phyloP scores from a whole-genome alignment of 2,888 invertebrate genomes.

The Zygaena filipendulae region DNA sequence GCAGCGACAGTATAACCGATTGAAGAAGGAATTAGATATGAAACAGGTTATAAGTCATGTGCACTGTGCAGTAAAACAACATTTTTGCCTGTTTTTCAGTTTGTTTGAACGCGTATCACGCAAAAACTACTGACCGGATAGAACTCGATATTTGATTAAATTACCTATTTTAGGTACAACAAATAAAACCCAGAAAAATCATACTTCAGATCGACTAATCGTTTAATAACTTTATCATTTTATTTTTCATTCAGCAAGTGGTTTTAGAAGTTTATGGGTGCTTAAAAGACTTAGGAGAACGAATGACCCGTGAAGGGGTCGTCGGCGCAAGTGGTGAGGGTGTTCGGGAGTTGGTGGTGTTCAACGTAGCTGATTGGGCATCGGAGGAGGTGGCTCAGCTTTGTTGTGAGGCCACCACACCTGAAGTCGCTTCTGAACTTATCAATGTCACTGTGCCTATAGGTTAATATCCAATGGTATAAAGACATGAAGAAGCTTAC shows the following conservation, averaged over 20 bases:
- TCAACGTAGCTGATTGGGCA: constrained; percentile 56
- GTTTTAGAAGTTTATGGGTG: constrained; percentile 40
- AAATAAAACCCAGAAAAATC: too few relatives aligned
- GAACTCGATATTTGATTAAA: too few relatives aligned
- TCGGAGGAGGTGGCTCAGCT: constrained; percentile 44
- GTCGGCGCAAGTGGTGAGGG: constrained; percentile 31
- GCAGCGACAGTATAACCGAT: constrained; percentile 34
- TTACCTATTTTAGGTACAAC: too few relatives aligned
- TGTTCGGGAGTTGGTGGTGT: constrained; percentile 39
- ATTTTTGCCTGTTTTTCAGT: too few relatives aligned
- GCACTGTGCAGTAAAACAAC: too few relatives aligned
- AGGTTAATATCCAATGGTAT: too few relatives aligned
- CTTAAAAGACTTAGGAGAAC: constrained; percentile 35
- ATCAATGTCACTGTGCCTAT: constrained; percentile 30
- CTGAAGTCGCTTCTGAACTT: constrained; percentile 29
- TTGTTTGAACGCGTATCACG: too few relatives aligned
- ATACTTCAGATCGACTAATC: too few relatives aligned
- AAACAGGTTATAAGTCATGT: constrained; percentile 47
- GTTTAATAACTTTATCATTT: too few relatives aligned
- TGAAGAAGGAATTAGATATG: constrained; percentile 57
- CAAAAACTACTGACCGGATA: too few relatives aligned
- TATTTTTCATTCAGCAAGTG: constrained; percentile 49
- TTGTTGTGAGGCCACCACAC: constrained; percentile 34
- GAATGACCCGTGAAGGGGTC: constrained; percentile 36
- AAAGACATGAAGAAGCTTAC: too few relatives aligned